Evolutionary conservation across 2,797 vertebrate species (phyloP).

Genomic region (Phyllotis vaccarum): DNA sequence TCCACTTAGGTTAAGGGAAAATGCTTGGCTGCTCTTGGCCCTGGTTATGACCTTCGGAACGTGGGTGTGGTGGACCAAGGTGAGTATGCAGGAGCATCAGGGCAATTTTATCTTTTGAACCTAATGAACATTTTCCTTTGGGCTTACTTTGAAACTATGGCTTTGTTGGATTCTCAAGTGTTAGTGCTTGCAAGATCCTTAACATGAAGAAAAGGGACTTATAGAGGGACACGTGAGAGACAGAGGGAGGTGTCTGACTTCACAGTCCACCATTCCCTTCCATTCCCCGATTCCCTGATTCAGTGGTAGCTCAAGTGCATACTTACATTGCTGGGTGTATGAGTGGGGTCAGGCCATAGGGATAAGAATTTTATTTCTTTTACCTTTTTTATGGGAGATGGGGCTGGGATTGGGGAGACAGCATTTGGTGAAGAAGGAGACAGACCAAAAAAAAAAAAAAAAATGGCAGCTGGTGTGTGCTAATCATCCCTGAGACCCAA

Average conservation of each 20-base stretch:
- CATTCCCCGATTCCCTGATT: not conserved
- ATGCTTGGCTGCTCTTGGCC: not conserved
- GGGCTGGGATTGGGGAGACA: not conserved
- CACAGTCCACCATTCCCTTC: not conserved
- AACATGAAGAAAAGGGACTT: not conserved
- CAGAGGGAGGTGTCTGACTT: not conserved
- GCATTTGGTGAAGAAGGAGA: not conserved
- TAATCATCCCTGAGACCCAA: not conserved
- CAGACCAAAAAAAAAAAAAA: not conserved
- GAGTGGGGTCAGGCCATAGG: not conserved
- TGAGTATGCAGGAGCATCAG: not conserved
- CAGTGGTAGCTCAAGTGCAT: not conserved
- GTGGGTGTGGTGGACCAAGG: fast-evolving
- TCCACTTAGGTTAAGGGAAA: not conserved
- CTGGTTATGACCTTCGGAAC: not conserved
- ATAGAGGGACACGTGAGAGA: not conserved
- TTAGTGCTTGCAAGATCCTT: not conserved
- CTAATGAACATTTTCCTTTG: not conserved
- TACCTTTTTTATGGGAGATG: not conserved
- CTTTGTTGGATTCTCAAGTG: not conserved
- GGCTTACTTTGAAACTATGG: not conserved
- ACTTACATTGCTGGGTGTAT: not conserved
- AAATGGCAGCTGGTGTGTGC: not conserved
- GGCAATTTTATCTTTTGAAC: not conserved
- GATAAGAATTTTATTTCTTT: not conserved